Base-by-base conservation (phyloP, 2,888 invertebrate species). In the Lithophane socia region DNA sequence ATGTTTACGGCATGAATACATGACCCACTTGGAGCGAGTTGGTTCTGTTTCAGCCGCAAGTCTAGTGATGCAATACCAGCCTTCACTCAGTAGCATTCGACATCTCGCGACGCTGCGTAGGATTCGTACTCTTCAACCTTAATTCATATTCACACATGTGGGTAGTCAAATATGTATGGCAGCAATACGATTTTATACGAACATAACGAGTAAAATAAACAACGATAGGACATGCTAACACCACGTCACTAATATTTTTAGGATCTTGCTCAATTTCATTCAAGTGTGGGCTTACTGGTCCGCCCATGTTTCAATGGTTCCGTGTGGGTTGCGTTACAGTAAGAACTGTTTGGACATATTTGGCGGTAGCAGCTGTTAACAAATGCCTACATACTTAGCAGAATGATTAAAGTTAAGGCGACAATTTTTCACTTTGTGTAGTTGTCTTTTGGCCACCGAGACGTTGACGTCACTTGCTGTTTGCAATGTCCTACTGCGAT, bases 1-100 rank as follows among this genome's bases (percentile, higher is more conserved):
- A 92, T 94, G 93, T 93, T 93, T 92, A 93, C 90, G 89, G 91
- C 90, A 91, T 90, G 91, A 93, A 93, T 93, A 92, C 93, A 93
- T 95, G 96, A 95, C 96, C 96, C 89, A 96, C 90, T 95, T 96
- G 94, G 92, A 94, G 90, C 92, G 90, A 90, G 92, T 91, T 90
- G 90, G 89, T 92, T 89, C 85, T 90, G 92, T 94, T 95, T 93
- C 93, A 94, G 93, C 86, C 87, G 86, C 90, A 87, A 88, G 80
- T 84, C 84, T 85, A 87, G 89, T 95, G 95, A 94, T 94, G 95
- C 90, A 95, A 95, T 89, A 75, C 79, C 83, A 89, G 87, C 89
- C 92, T 91, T 92, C 91, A 90, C 89, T 86, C 85, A 86, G 87
- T 85, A 89, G 61, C 72, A 74, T 82, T 80, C 86, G 90, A 90